Conservation (phyloP, 2,888 invertebrate genomes). For the Phrixothrix hirtus region DNA sequence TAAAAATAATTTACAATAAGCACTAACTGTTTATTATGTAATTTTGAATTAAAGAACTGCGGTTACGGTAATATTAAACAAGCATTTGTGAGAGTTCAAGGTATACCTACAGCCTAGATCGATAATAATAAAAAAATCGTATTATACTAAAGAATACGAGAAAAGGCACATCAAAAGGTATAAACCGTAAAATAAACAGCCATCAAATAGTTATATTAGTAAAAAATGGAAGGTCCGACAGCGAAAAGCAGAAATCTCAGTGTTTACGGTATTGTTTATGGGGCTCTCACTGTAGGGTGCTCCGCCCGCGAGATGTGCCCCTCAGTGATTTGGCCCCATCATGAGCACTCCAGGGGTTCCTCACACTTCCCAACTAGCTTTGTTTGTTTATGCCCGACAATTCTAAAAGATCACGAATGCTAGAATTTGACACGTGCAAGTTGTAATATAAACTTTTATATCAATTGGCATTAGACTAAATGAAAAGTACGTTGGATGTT, state of each 20-base stretch:
- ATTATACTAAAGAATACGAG: constrained; percentile 25
- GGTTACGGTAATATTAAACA: too few species aligned
- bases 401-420: constrained; percentile 37
- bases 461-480: too few species aligned
- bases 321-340: constrained; percentile 38
- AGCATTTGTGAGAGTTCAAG: background rate
- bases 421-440: constrained; percentile 37
- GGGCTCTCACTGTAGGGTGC: constrained; percentile 41
- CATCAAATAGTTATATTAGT: constrained; percentile 51
- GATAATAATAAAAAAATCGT: constrained; percentile 13
- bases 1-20: too few species aligned
- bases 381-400: constrained; percentile 39
- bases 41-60: too few species aligned
- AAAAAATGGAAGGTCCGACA: constrained; percentile 46
- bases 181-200: constrained; percentile 52
- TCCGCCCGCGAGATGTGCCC: constrained; percentile 40
- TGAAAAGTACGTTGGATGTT: too few species aligned
- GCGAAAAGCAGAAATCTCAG: constrained; percentile 41
- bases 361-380: constrained; percentile 35
- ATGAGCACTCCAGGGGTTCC: constrained; percentile 35
- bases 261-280: constrained; percentile 54
- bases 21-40: too few species aligned
- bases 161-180: constrained; percentile 37
- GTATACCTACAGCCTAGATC: background rate
- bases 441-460: too few species aligned